These are phyloP conservation scores for Clunio marinus DNA, from an alignment of 2,888 invertebrate genomes.

Conservation along the genomic window DNA sequence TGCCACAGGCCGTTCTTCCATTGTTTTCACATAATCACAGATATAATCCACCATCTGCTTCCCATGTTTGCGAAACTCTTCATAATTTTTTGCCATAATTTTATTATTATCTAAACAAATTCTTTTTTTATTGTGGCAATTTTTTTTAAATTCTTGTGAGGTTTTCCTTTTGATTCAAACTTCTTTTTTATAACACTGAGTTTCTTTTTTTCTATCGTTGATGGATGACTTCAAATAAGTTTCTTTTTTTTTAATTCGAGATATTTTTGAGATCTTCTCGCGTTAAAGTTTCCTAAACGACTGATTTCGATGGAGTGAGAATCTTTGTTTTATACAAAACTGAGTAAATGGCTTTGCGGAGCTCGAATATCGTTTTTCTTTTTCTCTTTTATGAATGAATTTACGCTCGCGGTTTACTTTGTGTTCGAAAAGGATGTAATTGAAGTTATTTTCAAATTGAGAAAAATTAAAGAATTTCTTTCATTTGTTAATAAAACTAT, in stretches of 20 bases:
- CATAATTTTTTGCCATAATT: conserved; percentile 61
- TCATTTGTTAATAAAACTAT: no score
- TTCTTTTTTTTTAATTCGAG: conserved; percentile 36
- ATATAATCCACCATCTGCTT: conserved; percentile 83
- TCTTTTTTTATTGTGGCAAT: conserved; percentile 14
- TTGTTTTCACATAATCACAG: conserved; percentile 67
- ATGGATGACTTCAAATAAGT: conserved; percentile 16
- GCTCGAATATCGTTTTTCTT: background rate
- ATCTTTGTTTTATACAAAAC: conserved; percentile 23
- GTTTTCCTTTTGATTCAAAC: conserved; percentile 28
- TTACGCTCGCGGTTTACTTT: no score
- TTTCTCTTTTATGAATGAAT: background rate
- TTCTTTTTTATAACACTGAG: no score
- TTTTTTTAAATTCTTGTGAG: background rate
- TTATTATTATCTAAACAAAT: conserved; percentile 28
- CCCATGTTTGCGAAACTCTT: conserved; percentile 69
- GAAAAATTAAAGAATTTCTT: no score
- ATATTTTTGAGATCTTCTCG: conserved; percentile 5
- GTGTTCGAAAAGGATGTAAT: no score
- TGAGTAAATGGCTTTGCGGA: background rate
- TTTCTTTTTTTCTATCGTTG: no score
- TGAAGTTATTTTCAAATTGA: no score
- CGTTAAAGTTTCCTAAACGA: background rate
- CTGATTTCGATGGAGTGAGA: background rate
- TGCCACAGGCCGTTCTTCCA: conserved; percentile 65